Base-by-base conservation (phyloP, 2,113 vertebrate species). In the Protomyctophum bolini region DNA sequence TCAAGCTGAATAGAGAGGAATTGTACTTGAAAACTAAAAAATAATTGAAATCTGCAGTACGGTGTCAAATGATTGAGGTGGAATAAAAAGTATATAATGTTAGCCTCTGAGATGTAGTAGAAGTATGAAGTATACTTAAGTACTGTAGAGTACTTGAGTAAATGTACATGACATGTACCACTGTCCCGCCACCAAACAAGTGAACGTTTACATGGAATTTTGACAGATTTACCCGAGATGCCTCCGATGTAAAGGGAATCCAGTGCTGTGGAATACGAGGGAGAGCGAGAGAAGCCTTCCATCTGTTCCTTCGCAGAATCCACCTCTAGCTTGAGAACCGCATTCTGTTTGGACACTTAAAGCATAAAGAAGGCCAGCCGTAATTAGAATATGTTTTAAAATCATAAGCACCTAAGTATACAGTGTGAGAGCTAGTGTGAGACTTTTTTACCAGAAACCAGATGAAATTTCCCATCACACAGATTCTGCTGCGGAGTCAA, bases 381-480 rank as follows among this genome's bases (percentile, higher is more conserved):
- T 10, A 48, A 21, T 6, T 60, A 46, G 8, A 15, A 8, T 41
- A 51, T 14, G 28, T 57, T 46, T 29, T 15, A 3, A 11, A 11
- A 73, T 48, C 4, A 57, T 4, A 51, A 7, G 15, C 6, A 6
- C 28, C 76, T 51, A 58, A 0, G 8, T 58, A 10, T 15, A 8
- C 29, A 63, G 12, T 52, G 14, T 46, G 2, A 10, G 5, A 14
- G 46, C 64, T 12, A 60, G 12, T 6, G 10, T 28, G 50, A 21
- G 6, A 57, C 14, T 28, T 46, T 33, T 68, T n/a, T 92, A 97
- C 96, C 95, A 95, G 89, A 75, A 63, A 97, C 82, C 0, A 67
- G 71, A 15, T 97, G 94, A 93, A 95, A 97, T 29, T 83, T 88
- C 7, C 94, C 92, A 10, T 93, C 85, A 86, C 93, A 94, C 33